Conservation (phyloP, 2,113 vertebrate genomes). For the Oceanites oceanicus region DNA sequence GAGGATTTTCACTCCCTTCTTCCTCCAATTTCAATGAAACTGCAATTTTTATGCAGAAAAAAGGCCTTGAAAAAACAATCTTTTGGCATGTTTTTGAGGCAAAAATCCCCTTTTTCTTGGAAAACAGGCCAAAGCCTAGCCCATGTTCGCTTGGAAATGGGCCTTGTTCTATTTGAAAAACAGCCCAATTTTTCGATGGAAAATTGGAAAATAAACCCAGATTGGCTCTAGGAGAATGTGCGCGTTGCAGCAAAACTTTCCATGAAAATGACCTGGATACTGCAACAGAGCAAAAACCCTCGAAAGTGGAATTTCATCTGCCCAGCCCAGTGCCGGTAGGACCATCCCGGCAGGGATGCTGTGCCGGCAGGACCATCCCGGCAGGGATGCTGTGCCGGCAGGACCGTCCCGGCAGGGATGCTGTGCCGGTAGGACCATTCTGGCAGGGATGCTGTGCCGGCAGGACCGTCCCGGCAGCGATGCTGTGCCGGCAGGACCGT, state of each 20-base stretch:
- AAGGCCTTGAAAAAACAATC: background rate
- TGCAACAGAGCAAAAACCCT: background rate
- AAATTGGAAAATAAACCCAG: constrained; percentile 4
- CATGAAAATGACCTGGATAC: background rate
- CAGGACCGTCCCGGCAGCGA: no score
- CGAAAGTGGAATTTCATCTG: background rate
- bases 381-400: no score
- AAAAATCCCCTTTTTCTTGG: constrained; percentile 25
- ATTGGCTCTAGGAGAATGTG: background rate
- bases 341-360: background rate
- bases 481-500: no score
- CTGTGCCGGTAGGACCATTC: no score
- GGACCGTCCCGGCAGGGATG: no score
- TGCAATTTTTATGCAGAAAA: background rate
- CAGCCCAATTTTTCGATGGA: constrained; percentile 28
- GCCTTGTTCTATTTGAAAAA: constrained; percentile 21
- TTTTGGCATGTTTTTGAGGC: constrained; percentile 18
- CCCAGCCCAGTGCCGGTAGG: background rate
- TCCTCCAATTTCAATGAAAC: constrained; percentile 23
- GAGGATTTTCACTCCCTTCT: background rate
- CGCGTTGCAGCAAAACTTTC: background rate
- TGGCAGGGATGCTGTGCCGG: no score
- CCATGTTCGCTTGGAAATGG: constrained; percentile 7
- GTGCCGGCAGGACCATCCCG: background rate
- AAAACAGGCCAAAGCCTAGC: background rate